Evolutionary conservation across 1,140 invertebrate genomes (phyloP), one percentile per base, ranked within the genome.

Genomic region (Portunus trituberculatus): DNA sequence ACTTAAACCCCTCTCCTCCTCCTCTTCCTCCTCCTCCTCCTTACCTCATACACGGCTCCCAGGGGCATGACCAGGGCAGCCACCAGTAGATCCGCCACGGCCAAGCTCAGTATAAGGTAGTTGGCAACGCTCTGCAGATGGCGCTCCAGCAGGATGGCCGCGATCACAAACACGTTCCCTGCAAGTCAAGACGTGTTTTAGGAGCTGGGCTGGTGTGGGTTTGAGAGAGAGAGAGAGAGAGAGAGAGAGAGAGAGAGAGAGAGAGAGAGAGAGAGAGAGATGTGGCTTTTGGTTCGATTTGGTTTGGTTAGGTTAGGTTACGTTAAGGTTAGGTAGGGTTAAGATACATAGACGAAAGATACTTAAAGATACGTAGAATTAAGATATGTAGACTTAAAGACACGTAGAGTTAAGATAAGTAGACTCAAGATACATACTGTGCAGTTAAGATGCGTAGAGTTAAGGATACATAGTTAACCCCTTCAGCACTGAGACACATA

Each of bases 81-180:
- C 28, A 99, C 98, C 96, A 99, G 97, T 14, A 99, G 97, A 97
- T 99, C 98, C 0, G 98, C 98, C 29, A 99, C 98, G 3, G 98
- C 98, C 96, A 99, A 97, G 12, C 98, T 99, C 67, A 99, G 97
- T 95, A 99, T 98, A 96, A 99, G 97, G 97, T 99, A 99, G 97
- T 99, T 99, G 59, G 98, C 98, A 8, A 98, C 98, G 96, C 98
- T 98, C 96, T 98, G 98, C 48, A 99, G 97, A 97, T 99, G 98
- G 92, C 98, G 97, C 97, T 99, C 99, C 86, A 99, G 97, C 45
- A 99, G 97, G 96, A 99, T 99, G 52, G 99, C 99, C n/a, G 98
- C 98, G 97, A 99, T 99, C 90, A 99, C 99, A 97, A 99, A 99
- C 28, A 99, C 98, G 97, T 99, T 99, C 32, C 99, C 99, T 98